These are phyloP conservation scores for Xestia ashworthii DNA, from an alignment of 2,888 invertebrate genomes.

Conservation along the genomic window DNA sequence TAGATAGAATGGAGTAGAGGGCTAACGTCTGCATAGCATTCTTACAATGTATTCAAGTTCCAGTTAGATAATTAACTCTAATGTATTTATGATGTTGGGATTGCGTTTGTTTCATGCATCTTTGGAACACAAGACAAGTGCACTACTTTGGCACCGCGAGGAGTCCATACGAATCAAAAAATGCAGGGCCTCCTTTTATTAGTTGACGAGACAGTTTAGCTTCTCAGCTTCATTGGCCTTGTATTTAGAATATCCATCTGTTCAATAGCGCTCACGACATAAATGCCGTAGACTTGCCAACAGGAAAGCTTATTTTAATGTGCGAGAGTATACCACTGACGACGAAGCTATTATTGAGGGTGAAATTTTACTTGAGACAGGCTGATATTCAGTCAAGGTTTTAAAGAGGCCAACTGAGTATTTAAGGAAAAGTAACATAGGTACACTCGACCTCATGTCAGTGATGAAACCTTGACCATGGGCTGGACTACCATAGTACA, in stretches of 20 bases:
- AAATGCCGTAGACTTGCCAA: neutral
- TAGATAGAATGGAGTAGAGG: constrained; percentile 30
- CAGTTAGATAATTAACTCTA: constrained; percentile 18
- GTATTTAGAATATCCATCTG: neutral
- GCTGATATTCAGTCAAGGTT: neutral
- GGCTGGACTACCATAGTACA: neutral
- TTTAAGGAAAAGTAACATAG: neutral
- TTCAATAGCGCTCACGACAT: too few species aligned
- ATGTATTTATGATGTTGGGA: neutral
- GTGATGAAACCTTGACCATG: neutral
- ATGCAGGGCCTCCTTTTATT: neutral
- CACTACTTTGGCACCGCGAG: neutral
- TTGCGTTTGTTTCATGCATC: neutral
- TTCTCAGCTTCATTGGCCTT: neutral
- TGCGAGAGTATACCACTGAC: neutral
- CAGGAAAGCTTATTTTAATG: neutral
- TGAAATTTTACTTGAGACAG: neutral
- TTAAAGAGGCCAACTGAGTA: neutral
- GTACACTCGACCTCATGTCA: neutral
- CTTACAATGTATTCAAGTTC: constrained; percentile 21
- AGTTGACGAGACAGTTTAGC: neutral
- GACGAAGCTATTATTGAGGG: neutral
- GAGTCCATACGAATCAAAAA: neutral
- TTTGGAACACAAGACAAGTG: neutral
- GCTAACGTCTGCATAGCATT: constrained; percentile 25